Base-by-base conservation (phyloP, 2,113 vertebrate species). In the Hemiscyllium ocellatum region DNA sequence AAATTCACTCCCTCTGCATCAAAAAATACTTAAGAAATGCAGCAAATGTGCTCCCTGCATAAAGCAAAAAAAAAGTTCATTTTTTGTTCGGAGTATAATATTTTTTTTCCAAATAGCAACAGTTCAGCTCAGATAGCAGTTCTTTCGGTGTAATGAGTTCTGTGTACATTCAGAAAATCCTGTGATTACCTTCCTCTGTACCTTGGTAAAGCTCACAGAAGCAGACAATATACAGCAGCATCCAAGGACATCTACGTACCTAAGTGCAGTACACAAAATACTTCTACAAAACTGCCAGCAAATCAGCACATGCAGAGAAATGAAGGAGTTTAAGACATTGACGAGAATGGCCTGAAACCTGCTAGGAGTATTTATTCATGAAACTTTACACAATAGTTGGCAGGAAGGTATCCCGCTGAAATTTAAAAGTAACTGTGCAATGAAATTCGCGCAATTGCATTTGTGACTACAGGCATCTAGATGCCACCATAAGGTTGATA, bases 291-390 rank as follows among this genome's bases (percentile, higher is more conserved):
- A 72, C 69, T 70, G 68, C 47, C 37, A 94, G 61, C 93, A 95
- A 69, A 72, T 95, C 94, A 72, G 69, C 94, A 72, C 94, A 70
- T 95, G 94, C 94, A 95, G 68, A 70, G 69, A 52, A 72, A 70
- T 29, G 68, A 95, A 72, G 68, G 22, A 42, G 61, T n/a, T 15
- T 22, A 70, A 50, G 93, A 47, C 37, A 26, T 26, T 47, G 42
- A 19, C 26, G 26, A 47, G 29, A 4, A 95, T 52, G 94, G 68
- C 47, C 94, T 95, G 94, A 47, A 72, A 95, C 42, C 94, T 95
- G 94, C 94, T 95, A 37, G 69, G 68, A 50, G 68, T 72, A 72
- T 95, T 50, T n/a, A 72, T 72, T 95, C 69, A 52, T 72, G 94
- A 72, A 72, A 95, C 68, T 72, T 47, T 33, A 72, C 68, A 95